Base-by-base conservation (phyloP, 2,888 invertebrate species). In the Ceramica pisi region DNA sequence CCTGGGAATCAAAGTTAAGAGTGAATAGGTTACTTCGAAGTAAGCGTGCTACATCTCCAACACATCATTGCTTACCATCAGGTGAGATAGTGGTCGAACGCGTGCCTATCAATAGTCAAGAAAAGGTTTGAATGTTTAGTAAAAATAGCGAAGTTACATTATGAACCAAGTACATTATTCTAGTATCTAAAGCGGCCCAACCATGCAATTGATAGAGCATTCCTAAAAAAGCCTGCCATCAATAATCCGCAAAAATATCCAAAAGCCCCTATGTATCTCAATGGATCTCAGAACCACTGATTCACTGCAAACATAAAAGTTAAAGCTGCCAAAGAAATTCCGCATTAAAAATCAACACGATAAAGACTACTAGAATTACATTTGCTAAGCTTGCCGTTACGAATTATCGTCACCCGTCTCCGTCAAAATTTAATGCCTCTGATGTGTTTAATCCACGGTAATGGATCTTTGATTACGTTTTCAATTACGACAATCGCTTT, bases 201-300 rank as follows among this genome's bases (percentile, higher is more conserved):
- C 71, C 55, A 72, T 31, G 31, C 31, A 31, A 31, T 31, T 31
- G 31, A 31, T 31, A 31, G 31, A 83, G 75, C 69, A 68, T 71
- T 70, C 68, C 75, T 68, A 75, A 83, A 84, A 79, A 78, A 80
- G 76, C 73, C 86, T 85, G 81, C 85, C 82, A 67, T 79, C 69
- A 56, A 78, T 91, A 91, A 91, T 89, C 88, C 82, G 72, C 88
- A n/a, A n/a, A n/a, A n/a, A n/a, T n/a, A n/a, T n/a, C n/a, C 88
- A 53, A 88, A 90, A 90, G 84, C 86, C 86, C 80, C 84, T 85
- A 46, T 73, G 23, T 59, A 87, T 86, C 88, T 87, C 81, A 78
- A 78, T 80, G 85, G 80, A 77, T 70, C 80, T 19, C 35, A 62
- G 26, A 35, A 44, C 70, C 71, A 81, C 76, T 75, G 75, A 69